Base-by-base conservation (phyloP, 2,888 invertebrate species). In the Anoncus sp. region DNA sequence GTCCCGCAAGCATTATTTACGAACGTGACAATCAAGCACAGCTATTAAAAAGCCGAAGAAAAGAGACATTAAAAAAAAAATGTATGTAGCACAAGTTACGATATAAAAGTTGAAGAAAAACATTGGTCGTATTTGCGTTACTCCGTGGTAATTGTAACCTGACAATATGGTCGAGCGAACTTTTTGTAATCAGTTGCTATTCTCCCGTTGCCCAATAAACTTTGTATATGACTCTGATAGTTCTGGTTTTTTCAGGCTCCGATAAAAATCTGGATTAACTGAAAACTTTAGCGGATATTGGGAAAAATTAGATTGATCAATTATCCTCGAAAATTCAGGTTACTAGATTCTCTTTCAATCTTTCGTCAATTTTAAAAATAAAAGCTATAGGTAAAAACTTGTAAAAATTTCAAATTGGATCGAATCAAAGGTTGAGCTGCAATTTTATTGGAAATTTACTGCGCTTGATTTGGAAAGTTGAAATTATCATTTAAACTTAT, bases 401-500 rank as follows among this genome's bases (percentile, higher is more conserved):
- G 31, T 3, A 49, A n/a, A 22, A 63, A 22, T 49, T 49, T 49
- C 20, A 14, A 63, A n/a, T n/a, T n/a, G n/a, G n/a, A n/a, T 60
- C 40, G 10, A 0, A 60, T n/a, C 60, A 38, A 45, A 60, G 45
- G 18, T 16, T n/a, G 24, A 9, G 16, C 24, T 9, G 18, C 16
- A 43, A 45, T 60, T 27, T 45, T 24, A 27, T 60, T 60, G 24
- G 22, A 45, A 60, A n/a, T n/a, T 27, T 60, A 40, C 16, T 12
- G 43, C 24, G 16, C n/a, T 16, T 38, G 9, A 22, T 22, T 60
- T 2, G 10, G 60, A 22, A 60, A 60, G 27, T 60, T 62, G 31
- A 31, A 47, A 47, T 31, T 62, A 31, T 60, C 43, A 60, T 47
- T 31, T 7, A 45, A 55, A 55, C 35, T 72, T 45, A n/a, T 5